phyloP scores from a whole-genome alignment of 2,113 vertebrate species.

The Silurus glanis region DNA sequence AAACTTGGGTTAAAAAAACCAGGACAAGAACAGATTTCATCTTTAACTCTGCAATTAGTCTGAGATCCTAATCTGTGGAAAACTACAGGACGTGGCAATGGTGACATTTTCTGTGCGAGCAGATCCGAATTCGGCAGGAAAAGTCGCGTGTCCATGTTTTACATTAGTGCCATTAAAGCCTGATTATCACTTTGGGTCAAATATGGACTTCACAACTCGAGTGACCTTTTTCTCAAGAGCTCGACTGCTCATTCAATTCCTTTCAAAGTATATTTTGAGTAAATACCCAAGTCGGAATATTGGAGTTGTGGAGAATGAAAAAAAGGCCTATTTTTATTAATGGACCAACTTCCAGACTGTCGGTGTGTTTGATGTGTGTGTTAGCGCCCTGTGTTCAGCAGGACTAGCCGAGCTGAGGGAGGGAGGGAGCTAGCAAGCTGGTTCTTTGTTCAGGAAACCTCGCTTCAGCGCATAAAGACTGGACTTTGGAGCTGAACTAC shows the following conservation, averaged over 20 bases:
- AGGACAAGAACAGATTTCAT: constrained; percentile 36
- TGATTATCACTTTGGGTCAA: background rate
- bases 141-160: background rate
- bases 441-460: constrained; percentile 34
- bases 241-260: background rate
- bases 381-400: background rate
- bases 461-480: background rate
- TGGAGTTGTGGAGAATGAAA: background rate
- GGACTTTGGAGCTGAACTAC: background rate
- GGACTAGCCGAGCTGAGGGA: background rate
- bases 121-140: background rate
- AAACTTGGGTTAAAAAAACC: constrained; percentile 4
- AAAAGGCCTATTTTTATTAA: background rate
- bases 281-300: background rate
- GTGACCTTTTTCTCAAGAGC: background rate
- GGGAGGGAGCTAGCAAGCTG: background rate
- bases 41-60: constrained; percentile 38
- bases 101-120: background rate
- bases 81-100: too few relatives aligned
- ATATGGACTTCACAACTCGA: background rate
- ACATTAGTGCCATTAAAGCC: background rate
- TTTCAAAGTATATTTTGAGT: background rate
- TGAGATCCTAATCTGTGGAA: background rate
- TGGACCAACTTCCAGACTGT: background rate
- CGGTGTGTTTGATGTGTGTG: too few relatives aligned